Evolutionary conservation across 1,140 invertebrate genomes (phyloP), one percentile per base, ranked within the genome.

Genomic region (Drosophila mayri): DNA sequence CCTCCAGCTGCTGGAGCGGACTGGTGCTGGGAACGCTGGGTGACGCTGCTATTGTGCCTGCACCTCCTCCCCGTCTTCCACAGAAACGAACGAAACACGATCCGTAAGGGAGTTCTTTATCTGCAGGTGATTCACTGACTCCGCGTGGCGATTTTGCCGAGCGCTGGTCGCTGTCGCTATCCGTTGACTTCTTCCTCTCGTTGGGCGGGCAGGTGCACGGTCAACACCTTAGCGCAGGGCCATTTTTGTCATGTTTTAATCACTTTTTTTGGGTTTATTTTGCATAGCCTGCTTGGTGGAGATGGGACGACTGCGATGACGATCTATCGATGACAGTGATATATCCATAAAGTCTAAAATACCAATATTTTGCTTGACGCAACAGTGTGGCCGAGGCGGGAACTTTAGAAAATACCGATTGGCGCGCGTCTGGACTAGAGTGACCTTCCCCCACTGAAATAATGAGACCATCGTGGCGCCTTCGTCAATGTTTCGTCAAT

Each of bases 101-200:
- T 62, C 18, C 62, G 52, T 22, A 22, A 54, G 52, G 20, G 28
- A 64, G 32, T 18, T 49, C 44, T 60, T 76, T 76, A 76, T 76
- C 73, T 60, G 22, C 38, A 10, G 76, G 32, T 76, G 74, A 76
- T 76, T 76, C 73, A 76, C 74, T 43, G 28, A 12, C 40, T 71
- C 37, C 18, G 37, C 16, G 44, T 22, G 8, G n/a, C 38, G 16
- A 41, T n/a, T 8, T 22, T 20, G 40, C 10, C 18, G 37, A 55
- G 46, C 28, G 52, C 40, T 50, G 49, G 32, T 20, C 28, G 30
- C 18, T 22, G 63, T 28, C 25, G 61, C 35, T 37, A 57, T 72
- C 65, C 78, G 65, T 59, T 76, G 49, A 47, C 76, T 44, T 43
- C 73, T 71, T 82, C 61, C 61, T 76, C 68, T 70, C 37, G 47